phyloP scores from a whole-genome alignment of 2,113 vertebrate genomes.

The Nycticorax nycticorax region DNA sequence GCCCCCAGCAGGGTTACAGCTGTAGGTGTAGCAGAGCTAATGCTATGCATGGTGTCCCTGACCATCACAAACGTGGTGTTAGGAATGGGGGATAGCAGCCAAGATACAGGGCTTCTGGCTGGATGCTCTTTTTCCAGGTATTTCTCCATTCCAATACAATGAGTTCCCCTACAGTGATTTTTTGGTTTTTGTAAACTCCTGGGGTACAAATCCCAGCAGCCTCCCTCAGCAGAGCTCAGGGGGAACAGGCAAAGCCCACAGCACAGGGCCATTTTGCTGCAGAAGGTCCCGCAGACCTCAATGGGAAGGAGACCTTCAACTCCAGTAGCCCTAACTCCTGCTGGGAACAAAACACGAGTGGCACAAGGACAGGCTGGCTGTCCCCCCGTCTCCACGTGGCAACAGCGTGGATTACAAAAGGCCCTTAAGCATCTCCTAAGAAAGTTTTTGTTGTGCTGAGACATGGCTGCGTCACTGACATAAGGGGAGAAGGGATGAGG shows the following conservation, averaged over 20 bases:
- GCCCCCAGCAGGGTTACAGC: not conserved
- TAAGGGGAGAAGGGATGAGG: not conserved
- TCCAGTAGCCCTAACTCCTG: not conserved
- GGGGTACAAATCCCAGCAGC: not conserved
- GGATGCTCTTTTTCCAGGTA: not conserved
- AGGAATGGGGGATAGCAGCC: not conserved
- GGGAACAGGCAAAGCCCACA: not conserved
- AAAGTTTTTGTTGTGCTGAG: not conserved
- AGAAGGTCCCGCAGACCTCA: not conserved
- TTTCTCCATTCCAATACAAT: not conserved
- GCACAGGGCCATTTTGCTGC: rapidly evolving
- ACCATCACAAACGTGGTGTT: rapidly evolving
- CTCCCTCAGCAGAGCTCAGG: not conserved
- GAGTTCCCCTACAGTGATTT: not conserved
- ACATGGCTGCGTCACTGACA: not conserved
- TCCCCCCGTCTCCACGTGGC: not conserved
- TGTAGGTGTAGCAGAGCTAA: not conserved
- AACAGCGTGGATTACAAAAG: rapidly evolving
- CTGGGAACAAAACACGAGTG: not conserved
- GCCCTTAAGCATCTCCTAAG: not conserved
- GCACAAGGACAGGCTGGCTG: not conserved
- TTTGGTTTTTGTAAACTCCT: no score
- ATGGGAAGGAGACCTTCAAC: not conserved
- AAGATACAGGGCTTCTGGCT: not conserved
- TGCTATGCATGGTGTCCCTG: not conserved